Evolutionary conservation across 2,797 vertebrate genomes (phyloP), one percentile per base, ranked within the genome.

Genomic region (Alauda arvensis): DNA sequence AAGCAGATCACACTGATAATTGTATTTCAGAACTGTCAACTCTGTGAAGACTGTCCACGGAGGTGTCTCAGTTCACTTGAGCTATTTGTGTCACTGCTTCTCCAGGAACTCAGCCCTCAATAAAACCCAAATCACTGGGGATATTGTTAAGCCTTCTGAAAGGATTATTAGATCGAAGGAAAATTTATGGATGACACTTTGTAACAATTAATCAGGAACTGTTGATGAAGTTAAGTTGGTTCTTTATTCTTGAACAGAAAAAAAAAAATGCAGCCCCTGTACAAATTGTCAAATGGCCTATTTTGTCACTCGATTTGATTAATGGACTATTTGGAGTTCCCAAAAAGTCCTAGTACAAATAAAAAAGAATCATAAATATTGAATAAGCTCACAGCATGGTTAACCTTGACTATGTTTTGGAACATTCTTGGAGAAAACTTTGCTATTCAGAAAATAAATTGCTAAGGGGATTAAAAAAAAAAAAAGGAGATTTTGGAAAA

Each of bases 1-100:
- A 98, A 98, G 98, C 98, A 98, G 98, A 98, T 98, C 98, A 98
- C 97, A 97, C 97, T 98, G 98, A 98, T 99, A 98, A 98, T 99
- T 98, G 98, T 98, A 97, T 98, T 98, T 99, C 98, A 98, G 98
- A 98, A 97, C 98, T 98, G 98, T 98, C 98, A 98, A 96, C 96
- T 95, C 95, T 82, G 95, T 96, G 97, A 98, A 96, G 95, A 96
- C 98, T 98, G 98, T 98, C 98, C 98, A 96, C 97, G 93, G 97
- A 97, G 98, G 98, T 97, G 95, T 95, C 95, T 95, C 90, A 80
- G 96, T 98, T 97, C 97, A 96, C 97, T 97, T 95, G 97, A 97
- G 98, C 97, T 97, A 96, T 98, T 96, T 97, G 97, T 98, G 98
- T 98, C 98, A 97, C 95, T 95, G 96, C 93, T 95, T 97, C 95